Evolutionary conservation across 2,888 invertebrate species (phyloP), one percentile per base, ranked within the genome.

Genomic region (Diabrotica balteata): DNA sequence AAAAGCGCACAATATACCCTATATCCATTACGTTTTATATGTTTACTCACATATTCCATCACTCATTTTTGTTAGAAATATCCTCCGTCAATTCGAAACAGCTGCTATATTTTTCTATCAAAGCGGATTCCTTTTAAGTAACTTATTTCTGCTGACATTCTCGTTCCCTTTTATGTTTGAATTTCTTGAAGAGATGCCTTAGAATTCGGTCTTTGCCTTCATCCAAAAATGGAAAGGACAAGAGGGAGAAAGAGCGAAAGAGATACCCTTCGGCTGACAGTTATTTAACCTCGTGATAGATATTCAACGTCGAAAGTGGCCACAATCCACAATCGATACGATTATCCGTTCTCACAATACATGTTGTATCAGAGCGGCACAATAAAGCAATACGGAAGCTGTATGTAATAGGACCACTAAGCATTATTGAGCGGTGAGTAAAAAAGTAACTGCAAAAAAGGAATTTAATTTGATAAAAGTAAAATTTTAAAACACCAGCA

Each of bases 281-380:
- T 77, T 77, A 78, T 78, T 79, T 79, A 78, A 78, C 76, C 76
- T 72, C 69, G 75, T 78, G 78, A 79, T 78, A 75, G 78, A 79
- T 79, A 77, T 77, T 77, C 76, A 70, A 74, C 55, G 47, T 54
- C 58, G 61, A 61, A 68, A 68, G 68, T 65, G 62, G 65, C 65
- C 68, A 65, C 64, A 68, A 68, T 67, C 59, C 52, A 52, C 62
- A 71, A 71, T 71, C 71, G 67, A 71, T 71, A 71, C 59, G 55
- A 69, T 69, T 67, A 66, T 65, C 52, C 68, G 50, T 70, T 65
- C 60, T 67, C 66, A 71, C 66, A 68, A 66, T 66, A 71, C 68
- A 71, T 59, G 67, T 49, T 63, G 53, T 63, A 49, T 17, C 63
- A 49, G 32, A 46, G 54, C 9, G 32, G 42, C 46, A 63, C 62